Evolutionary conservation across 2,888 invertebrate genomes (phyloP).

Genomic region (Girardia tigrina): DNA sequence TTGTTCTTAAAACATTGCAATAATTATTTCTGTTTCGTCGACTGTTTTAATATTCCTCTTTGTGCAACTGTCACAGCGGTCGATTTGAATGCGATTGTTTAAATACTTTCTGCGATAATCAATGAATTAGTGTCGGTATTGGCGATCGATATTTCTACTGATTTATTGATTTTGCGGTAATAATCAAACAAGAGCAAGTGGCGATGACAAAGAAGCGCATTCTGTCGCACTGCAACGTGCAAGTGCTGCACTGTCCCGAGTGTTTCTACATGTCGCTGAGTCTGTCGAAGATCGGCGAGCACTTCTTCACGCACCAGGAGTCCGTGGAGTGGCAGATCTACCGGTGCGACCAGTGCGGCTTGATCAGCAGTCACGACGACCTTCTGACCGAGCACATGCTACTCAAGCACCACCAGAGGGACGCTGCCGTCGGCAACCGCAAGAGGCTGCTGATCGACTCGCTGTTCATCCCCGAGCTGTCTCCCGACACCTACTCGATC

Average conservation of each 20-base stretch:
- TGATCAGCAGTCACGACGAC: neutral
- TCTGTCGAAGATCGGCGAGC: constrained; percentile 24
- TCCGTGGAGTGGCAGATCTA: neutral
- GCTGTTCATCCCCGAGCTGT: neutral
- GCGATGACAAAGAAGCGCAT: neutral
- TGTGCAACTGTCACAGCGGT: no score
- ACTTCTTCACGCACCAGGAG: constrained; percentile 24
- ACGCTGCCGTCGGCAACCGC: no score
- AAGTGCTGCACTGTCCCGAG: constrained; percentile 21
- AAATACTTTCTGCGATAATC: no score
- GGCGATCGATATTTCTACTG: no score
- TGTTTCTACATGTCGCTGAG: neutral
- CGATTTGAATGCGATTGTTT: no score
- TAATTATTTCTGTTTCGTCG: no score
- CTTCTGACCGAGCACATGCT: constrained; percentile 2
- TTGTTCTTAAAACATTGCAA: no score
- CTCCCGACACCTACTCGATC: neutral
- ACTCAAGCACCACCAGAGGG: no score
- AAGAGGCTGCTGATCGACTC: neutral
- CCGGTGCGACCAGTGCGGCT: neutral
- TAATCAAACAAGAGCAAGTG: no score
- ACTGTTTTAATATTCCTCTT: no score
- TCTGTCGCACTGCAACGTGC: constrained; percentile 2
- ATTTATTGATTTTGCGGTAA: no score
- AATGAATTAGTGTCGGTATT: no score